These are phyloP conservation scores for Chrysina gloriosa DNA, from an alignment of 2,888 invertebrate species.

Conservation along the genomic window DNA sequence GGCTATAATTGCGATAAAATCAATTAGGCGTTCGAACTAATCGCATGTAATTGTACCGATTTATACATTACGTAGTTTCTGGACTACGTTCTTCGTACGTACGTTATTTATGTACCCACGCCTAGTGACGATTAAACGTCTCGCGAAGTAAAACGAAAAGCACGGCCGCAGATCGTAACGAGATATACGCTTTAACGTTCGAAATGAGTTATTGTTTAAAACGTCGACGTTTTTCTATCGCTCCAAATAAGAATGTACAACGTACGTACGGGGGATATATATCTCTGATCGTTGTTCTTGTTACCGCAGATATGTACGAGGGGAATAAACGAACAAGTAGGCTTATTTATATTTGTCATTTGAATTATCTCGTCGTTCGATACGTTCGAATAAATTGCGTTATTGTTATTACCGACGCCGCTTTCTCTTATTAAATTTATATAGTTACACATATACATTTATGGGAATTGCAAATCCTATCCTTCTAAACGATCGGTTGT, in stretches of 20 bases:
- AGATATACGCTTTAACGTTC: slow-evolving; percentile 15
- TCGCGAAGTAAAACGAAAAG: slow-evolving; percentile 7
- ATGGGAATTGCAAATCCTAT: too few species aligned
- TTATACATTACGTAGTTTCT: slow-evolving; percentile 1
- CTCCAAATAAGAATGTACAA: not conserved
- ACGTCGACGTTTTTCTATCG: slow-evolving; percentile 4
- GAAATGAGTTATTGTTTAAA: slow-evolving; percentile 26
- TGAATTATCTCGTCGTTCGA: slow-evolving; percentile 17
- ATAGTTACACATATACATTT: too few species aligned
- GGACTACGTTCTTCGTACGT: not conserved
- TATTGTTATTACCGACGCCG: too few species aligned
- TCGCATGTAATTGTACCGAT: slow-evolving; percentile 22
- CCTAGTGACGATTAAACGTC: slow-evolving; percentile 1
- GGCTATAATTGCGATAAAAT: slow-evolving; percentile 23
- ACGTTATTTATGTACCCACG: slow-evolving; percentile 22
- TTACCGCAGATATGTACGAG: not conserved
- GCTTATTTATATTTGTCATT: slow-evolving; percentile 15
- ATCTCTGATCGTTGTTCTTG: not conserved
- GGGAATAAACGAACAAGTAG: not conserved
- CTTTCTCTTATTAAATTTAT: too few species aligned
- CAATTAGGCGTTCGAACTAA: slow-evolving; percentile 23
- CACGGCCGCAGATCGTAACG: not conserved
- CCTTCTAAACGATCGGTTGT: too few species aligned
- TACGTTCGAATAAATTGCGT: too few species aligned
- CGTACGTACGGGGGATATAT: not conserved